A percentile compares a stretch with the other conserved stretches of the same genome.
These are phyloP conservation scores for Lottia scabra DNA, from an alignment of 2,888 invertebrate genomes.

Conservation along the genomic window DNA sequence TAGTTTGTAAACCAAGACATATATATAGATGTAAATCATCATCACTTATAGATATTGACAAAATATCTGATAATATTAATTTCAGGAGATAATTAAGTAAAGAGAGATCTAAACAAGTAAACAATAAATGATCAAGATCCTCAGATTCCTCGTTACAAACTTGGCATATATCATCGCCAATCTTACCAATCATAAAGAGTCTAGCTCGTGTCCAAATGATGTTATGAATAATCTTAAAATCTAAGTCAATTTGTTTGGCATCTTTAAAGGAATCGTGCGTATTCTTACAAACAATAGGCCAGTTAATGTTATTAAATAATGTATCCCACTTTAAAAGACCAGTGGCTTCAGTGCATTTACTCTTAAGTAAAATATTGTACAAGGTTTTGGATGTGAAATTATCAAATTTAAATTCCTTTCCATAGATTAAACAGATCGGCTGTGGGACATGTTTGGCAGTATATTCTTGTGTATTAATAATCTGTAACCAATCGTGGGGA, in stretches of 20 bases:
- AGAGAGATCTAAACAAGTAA: not conserved
- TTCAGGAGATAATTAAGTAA: not conserved
- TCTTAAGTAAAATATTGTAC: not conserved
- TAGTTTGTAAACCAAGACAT: not conserved
- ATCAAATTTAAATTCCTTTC: not conserved
- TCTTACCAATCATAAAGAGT: not conserved
- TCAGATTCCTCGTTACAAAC: not conserved
- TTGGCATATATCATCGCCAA: not conserved
- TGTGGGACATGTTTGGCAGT: no score
- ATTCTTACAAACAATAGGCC: not conserved
- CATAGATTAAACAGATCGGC: not conserved
- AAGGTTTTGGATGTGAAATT: not conserved
- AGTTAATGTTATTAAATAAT: not conserved
- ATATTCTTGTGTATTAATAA: not conserved
- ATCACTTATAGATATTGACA: not conserved
- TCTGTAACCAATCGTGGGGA: not conserved
- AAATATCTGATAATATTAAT: not conserved
- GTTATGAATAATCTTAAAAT: not conserved
- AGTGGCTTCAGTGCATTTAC: not conserved
- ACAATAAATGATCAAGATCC: not conserved
- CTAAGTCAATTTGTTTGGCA: not conserved
- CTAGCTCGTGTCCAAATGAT: not conserved
- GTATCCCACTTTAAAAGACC: not conserved
- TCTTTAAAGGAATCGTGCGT: not conserved
- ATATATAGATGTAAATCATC: not conserved